Base-by-base conservation (phyloP, 2,797 vertebrate species). In the Tinamus major region DNA sequence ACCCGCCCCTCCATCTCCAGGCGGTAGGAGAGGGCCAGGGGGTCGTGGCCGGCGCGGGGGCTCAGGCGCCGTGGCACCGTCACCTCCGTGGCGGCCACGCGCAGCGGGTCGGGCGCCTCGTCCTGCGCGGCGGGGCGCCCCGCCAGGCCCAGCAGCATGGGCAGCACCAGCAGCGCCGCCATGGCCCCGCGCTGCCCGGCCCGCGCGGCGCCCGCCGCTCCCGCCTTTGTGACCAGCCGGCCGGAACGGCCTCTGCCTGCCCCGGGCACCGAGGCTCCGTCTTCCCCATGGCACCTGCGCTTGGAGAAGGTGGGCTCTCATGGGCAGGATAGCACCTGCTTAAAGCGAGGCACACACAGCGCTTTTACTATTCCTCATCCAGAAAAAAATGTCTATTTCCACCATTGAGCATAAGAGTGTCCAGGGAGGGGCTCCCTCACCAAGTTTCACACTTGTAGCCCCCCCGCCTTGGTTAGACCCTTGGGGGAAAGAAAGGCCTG, bases 11-110 rank as follows among this genome's bases (percentile, higher is more conserved):
- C 95, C 69, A 98, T 76, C 65, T 95, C 71, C 26, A 98, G 51
- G 58, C 95, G 82, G 58, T 96, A 98, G 61, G 95, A 95, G 6
- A 98, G 8, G 0, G 55, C 48, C 23, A 13, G 56, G 6, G 90
- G 26, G 20, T 35, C 58, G 49, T 33, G 46, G 35, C 75, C 27
- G 4, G 90, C 26, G 7, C 85, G 77, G 14, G 63, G 61, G 12
- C 46, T 71, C 48, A 97, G 26, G 79, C 56, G 96, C 92, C 92
- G 68, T 1, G 97, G 97, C 91, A 96, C 93, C 3, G 94, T 95
- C 75, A 97, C 94, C 87, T 97, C 91, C 0, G 6, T 7, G 79
- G 74, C 35, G 0, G 67, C 2, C 35, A 67, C 15, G 0, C 13
- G 76, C 49, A 72, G 71, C 33, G 48, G 63, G 39, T 23, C 27